Evolutionary conservation across 2,113 vertebrate genomes (phyloP).

Genomic region (Callorhinus ursinus): DNA sequence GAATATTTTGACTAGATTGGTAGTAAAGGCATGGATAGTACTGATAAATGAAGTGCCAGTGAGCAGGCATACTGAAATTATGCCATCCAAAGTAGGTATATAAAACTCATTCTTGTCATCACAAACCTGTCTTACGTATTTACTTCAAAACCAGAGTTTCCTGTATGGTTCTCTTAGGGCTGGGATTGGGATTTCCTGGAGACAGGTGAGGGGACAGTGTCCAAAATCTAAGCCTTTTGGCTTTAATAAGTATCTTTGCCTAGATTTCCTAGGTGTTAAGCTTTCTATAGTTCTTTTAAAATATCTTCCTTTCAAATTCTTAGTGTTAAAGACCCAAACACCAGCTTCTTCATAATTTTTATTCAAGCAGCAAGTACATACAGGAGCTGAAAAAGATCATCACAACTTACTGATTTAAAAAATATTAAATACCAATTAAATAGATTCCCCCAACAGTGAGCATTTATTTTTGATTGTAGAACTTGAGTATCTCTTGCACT

Average conservation of each 20-base stretch:
- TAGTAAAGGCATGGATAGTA: neutral
- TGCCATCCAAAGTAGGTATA: neutral
- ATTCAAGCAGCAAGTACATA: slow-evolving; percentile 51
- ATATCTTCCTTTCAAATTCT: neutral
- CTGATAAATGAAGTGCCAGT: neutral
- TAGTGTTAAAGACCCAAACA: neutral
- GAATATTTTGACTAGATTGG: neutral
- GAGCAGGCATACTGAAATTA: neutral
- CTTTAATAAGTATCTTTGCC: neutral
- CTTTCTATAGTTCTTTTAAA: neutral
- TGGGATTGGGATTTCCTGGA: neutral
- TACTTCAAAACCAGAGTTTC: neutral
- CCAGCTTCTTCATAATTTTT: slow-evolving; percentile 43
- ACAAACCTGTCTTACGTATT: neutral
- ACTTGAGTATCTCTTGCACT: neutral
- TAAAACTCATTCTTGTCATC: neutral
- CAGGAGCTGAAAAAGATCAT: neutral
- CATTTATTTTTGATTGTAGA: slow-evolving; percentile 62
- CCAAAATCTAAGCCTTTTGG: neutral
- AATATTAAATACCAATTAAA: slow-evolving; percentile 34
- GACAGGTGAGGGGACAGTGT: neutral
- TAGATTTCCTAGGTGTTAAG: neutral
- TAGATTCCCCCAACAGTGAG: neutral
- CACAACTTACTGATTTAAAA: neutral
- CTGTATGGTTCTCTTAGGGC: neutral